Base-by-base conservation (phyloP, 2,888 invertebrate species). In the Apamea sordens region DNA sequence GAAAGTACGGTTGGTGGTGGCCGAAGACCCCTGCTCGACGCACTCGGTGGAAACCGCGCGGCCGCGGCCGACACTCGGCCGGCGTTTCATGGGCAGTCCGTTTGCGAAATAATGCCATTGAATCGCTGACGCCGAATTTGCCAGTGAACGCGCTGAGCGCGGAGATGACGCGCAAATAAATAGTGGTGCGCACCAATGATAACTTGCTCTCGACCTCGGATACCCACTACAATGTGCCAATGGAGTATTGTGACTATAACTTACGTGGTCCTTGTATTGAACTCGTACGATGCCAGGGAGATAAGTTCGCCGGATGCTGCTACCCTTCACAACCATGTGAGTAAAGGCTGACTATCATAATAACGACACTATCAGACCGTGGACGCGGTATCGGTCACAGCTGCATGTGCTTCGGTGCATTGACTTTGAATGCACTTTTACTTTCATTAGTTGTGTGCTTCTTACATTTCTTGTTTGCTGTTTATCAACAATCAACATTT, bases 81-180 rank as follows among this genome's bases (percentile, higher is more conserved):
- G 92, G 94, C 93, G 93, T 92, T 92, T 92, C 93, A 92, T 90
- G 92, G 92, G 90, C 93, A 90, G 77, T 84, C 86, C 84, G 91
- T 94, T 96, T 94, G 96, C 96, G 95, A 95, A 95, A 95, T 94
- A 95, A 96, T 96, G 96, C 94, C 95, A 93, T 93, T 94, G 93
- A 92, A 93, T 92, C 90, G 92, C 92, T 91, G 92, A 91, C 93
- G 91, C 92, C 94, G 91, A 94, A 94, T 92, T 94, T 91, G 94
- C 91, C 94, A 95, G 94, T 95, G 93, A 94, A 86, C 94, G 93
- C 93, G 93, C 91, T 83, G 92, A 86, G 90, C 91, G 93, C 93
- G 92, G 95, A 95, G 93, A 96, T 96, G 96, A 92, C 95, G 95
- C 94, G 93, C 93, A 92, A 95, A 95, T 96, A 95, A 95, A 95